phyloP scores from a whole-genome alignment of 2,113 vertebrate species.

The Diphyllodes magnificus region DNA sequence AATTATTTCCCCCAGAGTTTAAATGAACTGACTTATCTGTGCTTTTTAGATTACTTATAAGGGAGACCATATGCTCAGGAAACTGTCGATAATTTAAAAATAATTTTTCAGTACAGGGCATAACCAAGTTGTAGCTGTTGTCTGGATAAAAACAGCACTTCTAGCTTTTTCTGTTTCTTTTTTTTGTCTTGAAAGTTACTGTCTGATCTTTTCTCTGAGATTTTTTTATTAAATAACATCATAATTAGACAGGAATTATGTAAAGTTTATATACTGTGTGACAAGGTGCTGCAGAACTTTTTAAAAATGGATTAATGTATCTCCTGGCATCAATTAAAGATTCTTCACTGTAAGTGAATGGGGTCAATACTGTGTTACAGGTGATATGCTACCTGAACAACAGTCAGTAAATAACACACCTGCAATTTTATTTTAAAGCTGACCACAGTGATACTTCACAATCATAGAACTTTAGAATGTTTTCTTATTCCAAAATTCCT shows the following conservation, averaged over 20 bases:
- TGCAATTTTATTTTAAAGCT: neutral
- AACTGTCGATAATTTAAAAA: conserved; percentile 16
- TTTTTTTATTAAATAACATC: neutral
- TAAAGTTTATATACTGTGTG: neutral
- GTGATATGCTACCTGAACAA: neutral
- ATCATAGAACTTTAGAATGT: neutral
- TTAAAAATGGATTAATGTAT: neutral
- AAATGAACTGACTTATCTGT: conserved; percentile 37
- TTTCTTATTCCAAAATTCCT: neutral
- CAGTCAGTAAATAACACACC: neutral
- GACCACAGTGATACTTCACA: neutral
- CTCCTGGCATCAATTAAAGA: neutral
- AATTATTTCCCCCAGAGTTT: conserved; percentile 33
- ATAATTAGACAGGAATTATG: neutral
- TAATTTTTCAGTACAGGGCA: neutral
- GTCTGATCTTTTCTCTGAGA: neutral
- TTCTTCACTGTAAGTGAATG: neutral
- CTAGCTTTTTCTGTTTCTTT: neutral
- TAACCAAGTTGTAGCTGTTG: neutral
- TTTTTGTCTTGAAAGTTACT: conserved; percentile 3
- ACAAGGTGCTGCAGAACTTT: neutral
- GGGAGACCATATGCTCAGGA: neutral
- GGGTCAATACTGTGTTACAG: neutral
- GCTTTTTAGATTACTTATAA: conserved; percentile 27
- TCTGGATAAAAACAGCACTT: conserved; percentile 9